Conservation (phyloP, 2,888 invertebrate species). For the Epsilonema sp. region DNA sequence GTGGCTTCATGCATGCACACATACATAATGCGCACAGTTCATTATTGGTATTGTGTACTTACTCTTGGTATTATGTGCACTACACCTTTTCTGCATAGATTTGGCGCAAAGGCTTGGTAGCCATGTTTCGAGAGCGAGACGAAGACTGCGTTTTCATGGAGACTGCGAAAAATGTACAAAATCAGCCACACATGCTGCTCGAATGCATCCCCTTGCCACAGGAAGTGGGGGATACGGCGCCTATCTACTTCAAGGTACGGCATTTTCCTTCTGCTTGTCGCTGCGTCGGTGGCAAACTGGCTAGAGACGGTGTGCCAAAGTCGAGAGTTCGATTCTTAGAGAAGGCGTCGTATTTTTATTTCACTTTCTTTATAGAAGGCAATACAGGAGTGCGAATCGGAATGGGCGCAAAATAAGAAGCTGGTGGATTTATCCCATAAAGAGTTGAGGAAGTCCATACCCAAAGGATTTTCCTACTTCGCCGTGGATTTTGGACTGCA, state of each 20-base stretch:
- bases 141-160: slow-evolving; percentile 77
- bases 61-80: too few relatives aligned
- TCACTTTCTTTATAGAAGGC: slow-evolving; percentile 64
- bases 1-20: too few relatives aligned
- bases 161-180: slow-evolving; percentile 51
- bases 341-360: too few relatives aligned
- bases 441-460: slow-evolving; percentile 53
- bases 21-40: too few relatives aligned
- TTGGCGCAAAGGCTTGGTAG: slow-evolving; percentile 54
- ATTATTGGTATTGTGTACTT: too few relatives aligned
- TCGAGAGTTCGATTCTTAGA: too few relatives aligned
- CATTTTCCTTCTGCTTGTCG: neutral
- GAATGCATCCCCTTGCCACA: slow-evolving; percentile 70
- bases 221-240: slow-evolving; percentile 64
- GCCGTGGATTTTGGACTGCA: slow-evolving; percentile 75
- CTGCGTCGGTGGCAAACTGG: too few relatives aligned
- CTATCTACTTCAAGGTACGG: slow-evolving; percentile 71
- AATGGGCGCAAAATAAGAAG: slow-evolving; percentile 90
- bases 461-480: slow-evolving; percentile 84
- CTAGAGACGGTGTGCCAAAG: too few relatives aligned
- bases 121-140: slow-evolving; percentile 49
- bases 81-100: too few relatives aligned
- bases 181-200: slow-evolving; percentile 59
- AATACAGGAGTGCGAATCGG: slow-evolving; percentile 73
- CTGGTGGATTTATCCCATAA: slow-evolving; percentile 48